phyloP scores from a whole-genome alignment of 1,140 invertebrate genomes.

The Drosophila bipectinata region DNA sequence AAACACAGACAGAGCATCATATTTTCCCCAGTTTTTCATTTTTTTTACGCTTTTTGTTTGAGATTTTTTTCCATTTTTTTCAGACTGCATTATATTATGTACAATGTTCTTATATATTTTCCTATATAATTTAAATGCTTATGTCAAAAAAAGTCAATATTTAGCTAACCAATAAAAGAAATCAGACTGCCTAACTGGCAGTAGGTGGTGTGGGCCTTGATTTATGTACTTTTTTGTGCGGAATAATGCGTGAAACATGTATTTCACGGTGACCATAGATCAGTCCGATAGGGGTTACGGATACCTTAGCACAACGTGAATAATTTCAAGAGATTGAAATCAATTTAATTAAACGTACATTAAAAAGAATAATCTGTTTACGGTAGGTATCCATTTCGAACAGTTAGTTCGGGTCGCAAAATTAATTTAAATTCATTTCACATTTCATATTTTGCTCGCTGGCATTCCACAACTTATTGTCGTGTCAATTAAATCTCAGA shows the following conservation, averaged over 20 bases:
- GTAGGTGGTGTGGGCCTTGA: slow-evolving; percentile 1
- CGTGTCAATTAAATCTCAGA: slow-evolving; percentile 52
- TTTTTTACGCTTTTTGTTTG: slow-evolving; percentile 42
- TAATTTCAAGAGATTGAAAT: slow-evolving; percentile 2
- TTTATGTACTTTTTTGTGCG: slow-evolving; percentile 11
- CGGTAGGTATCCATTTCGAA: slow-evolving; percentile 3
- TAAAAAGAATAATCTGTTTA: slow-evolving; percentile 2
- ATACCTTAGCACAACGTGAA: slow-evolving; percentile 13
- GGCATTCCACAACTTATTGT: slow-evolving; percentile 35
- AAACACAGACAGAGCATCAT: slow-evolving; percentile 35
- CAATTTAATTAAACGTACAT: slow-evolving; percentile 10
- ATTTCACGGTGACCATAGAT: slow-evolving; percentile 26
- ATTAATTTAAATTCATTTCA: slow-evolving; percentile 45
- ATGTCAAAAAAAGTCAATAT: slow-evolving; percentile 57
- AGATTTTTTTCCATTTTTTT: slow-evolving; percentile 50
- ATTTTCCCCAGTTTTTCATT: slow-evolving; percentile 56
- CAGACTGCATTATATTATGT: slow-evolving; percentile 60
- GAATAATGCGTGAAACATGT: slow-evolving; percentile 9
- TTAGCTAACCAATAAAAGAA: slow-evolving; percentile 61
- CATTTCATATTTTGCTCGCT: slow-evolving; percentile 21
- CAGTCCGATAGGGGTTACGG: slow-evolving; percentile 24
- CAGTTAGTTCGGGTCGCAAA: neutral
- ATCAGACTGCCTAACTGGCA: slow-evolving; percentile 12
- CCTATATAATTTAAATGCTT: slow-evolving; percentile 37
- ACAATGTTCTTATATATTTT: slow-evolving; percentile 20